Evolutionary conservation across 2,113 vertebrate genomes (phyloP), one percentile per base, ranked within the genome.

Genomic region (Oreotrochilus melanogaster): DNA sequence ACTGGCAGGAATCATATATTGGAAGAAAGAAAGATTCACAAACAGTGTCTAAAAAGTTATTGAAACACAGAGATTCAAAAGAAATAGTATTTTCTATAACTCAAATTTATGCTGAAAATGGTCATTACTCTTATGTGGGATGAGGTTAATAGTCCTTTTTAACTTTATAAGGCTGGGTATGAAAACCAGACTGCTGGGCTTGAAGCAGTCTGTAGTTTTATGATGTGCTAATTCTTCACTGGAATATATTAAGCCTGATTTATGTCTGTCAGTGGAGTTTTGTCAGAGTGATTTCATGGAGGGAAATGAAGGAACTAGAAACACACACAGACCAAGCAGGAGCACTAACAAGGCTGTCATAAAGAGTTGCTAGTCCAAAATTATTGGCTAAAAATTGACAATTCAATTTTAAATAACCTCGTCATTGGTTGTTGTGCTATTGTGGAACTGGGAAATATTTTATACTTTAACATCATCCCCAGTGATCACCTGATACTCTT

Each of bases 31-130:
- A 91, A 83, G 13, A 47, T 91, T 94, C 70, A 31, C 64, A 91
- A 78, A 61, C 21, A 12, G 66, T 61, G 80, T 53, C 56, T 67
- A 50, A 93, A 88, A 94, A 70, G 19, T 35, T 64, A 81, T 64
- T 92, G 69, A 24, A 92, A 88, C 18, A 81, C 21, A 78, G 71
- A 92, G 19, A 58, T 31, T 91, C 18, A 89, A 72, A 86, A 85
- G 53, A 91, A 96, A 89, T 78, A 35, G 5, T 51, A 75, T 61
- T 87, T 89, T 81, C 50, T 62, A 8, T 65, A 90, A 97, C 74
- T 91, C 39, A 86, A 70, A 43, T 94, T 80, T 81, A 88, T 95
- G 73, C 4, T 92, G 62, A 73, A 96, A 79, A 45, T 88, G 9
- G 27, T 94, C 18, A 62, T 94, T 92, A 53, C 31, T 92, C 28